phyloP scores from a whole-genome alignment of 2,113 vertebrate genomes.

The Morone saxatilis region DNA sequence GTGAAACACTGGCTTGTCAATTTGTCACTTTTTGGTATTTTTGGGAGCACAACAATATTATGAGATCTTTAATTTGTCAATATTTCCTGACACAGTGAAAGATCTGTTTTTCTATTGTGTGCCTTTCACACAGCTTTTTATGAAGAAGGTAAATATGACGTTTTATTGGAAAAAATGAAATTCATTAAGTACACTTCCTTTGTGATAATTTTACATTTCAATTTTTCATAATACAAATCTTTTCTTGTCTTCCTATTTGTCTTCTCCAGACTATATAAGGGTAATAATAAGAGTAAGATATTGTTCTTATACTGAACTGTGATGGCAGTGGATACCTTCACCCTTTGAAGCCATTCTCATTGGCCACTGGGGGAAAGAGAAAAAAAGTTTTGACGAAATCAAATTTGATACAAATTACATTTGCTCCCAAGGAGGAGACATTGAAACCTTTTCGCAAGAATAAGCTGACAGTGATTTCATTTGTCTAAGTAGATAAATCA shows the following conservation, averaged over 20 bases:
- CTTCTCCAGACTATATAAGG: not conserved
- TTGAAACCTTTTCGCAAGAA: constrained; percentile 81
- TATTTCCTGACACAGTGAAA: not conserved
- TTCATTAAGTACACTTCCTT: not conserved
- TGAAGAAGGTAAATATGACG: not conserved
- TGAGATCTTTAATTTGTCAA: not conserved
- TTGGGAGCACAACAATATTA: not conserved
- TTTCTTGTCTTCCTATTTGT: not conserved
- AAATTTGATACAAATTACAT: constrained; percentile 84
- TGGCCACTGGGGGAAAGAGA: constrained; percentile 22
- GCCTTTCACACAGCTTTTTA: not conserved
- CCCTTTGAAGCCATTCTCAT: constrained; percentile 37
- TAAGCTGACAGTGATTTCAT: constrained; percentile 88
- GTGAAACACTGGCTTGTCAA: too few species aligned
- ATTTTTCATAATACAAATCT: not conserved
- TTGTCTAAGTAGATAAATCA: constrained; percentile 91
- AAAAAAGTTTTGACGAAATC: constrained; percentile 74
- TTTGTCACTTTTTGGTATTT: not conserved
- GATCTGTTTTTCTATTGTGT: not conserved
- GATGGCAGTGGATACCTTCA: constrained; percentile 17
- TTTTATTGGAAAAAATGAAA: not conserved
- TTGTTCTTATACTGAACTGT: constrained; percentile 6
- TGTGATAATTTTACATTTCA: not conserved
- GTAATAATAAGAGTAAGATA: not conserved
- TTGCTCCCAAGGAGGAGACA: constrained; percentile 79